Conservation (phyloP, 2,113 vertebrate genomes). For the Limnothrissa miodon region DNA sequence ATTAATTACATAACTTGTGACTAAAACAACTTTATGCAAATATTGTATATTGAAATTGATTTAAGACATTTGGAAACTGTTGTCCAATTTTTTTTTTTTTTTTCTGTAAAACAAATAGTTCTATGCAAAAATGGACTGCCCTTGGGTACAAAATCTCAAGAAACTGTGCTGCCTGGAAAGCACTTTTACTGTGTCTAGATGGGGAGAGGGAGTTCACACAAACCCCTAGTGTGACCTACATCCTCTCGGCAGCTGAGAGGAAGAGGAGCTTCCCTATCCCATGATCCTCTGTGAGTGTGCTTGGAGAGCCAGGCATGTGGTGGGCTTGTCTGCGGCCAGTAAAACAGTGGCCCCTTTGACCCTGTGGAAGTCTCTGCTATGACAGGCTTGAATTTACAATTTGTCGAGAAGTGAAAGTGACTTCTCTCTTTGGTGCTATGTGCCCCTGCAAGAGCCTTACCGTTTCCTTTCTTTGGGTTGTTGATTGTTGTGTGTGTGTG, state of each 20-base stretch:
- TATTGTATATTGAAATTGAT: too few relatives aligned
- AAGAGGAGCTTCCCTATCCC: constrained; percentile 33
- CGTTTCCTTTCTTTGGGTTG: constrained; percentile 44
- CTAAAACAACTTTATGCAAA: too few relatives aligned
- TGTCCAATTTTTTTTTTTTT: too few relatives aligned
- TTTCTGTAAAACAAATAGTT: too few relatives aligned
- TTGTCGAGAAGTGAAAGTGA: constrained; percentile 34
- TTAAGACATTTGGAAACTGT: too few relatives aligned
- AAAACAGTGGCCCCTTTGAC: constrained; percentile 52
- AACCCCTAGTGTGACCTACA: not conserved
- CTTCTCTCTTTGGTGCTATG: constrained; percentile 51
- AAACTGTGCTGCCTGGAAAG: too few relatives aligned
- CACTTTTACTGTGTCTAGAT: too few relatives aligned
- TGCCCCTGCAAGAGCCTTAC: constrained; percentile 37
- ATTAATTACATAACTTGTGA: too few relatives aligned
- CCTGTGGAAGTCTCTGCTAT: constrained; percentile 48
- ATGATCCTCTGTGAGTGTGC: constrained; percentile 2
- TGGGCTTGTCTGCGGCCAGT: constrained; percentile 38
- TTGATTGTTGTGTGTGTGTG: not conserved
- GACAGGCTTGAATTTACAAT: constrained; percentile 48
- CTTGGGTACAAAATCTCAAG: too few relatives aligned
- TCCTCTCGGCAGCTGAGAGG: not conserved
- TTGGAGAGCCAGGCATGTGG: not conserved
- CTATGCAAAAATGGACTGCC: too few relatives aligned
- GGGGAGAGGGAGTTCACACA: not conserved